These are phyloP conservation scores for Mya arenaria DNA, from an alignment of 1,140 invertebrate species.

Conservation along the genomic window DNA sequence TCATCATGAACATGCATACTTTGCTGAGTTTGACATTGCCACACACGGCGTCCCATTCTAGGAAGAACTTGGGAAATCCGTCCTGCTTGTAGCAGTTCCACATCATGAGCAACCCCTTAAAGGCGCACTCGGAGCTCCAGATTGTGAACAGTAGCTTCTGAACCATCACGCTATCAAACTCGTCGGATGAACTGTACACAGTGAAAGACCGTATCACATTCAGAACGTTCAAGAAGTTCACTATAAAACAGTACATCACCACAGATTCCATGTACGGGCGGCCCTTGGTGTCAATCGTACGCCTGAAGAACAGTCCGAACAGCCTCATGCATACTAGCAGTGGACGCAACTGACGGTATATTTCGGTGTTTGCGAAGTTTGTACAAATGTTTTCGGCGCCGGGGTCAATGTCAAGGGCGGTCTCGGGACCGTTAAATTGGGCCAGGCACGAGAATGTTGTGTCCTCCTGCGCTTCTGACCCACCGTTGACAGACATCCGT, in stretches of 20 bases:
- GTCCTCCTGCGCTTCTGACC: too few species aligned
- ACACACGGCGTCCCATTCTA: conserved; percentile 26
- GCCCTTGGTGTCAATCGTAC: background rate
- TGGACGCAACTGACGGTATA: conserved; percentile 28
- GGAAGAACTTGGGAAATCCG: conserved; percentile 33
- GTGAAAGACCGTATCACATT: conserved; percentile 29
- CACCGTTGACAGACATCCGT: too few species aligned
- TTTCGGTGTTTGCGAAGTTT: background rate
- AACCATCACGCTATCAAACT: conserved; percentile 25
- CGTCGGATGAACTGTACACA: conserved; percentile 18
- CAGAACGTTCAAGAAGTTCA: conserved; percentile 26
- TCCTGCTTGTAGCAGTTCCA: conserved; percentile 27
- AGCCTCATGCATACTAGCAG: conserved; percentile 36
- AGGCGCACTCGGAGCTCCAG: conserved; percentile 42
- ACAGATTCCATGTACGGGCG: conserved; percentile 10
- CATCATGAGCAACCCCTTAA: conserved; percentile 34
- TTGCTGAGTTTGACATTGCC: conserved; percentile 8
- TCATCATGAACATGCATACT: conserved; percentile 34
- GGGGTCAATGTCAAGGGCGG: conserved; percentile 2
- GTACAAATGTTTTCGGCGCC: background rate
- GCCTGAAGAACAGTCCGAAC: conserved; percentile 39
- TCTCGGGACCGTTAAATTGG: too few species aligned
- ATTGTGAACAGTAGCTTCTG: conserved; percentile 44
- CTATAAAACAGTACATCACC: conserved; percentile 28
- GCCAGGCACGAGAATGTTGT: too few species aligned